These are phyloP conservation scores for Channa maculata DNA, from an alignment of 2,113 vertebrate genomes.

Conservation along the genomic window DNA sequence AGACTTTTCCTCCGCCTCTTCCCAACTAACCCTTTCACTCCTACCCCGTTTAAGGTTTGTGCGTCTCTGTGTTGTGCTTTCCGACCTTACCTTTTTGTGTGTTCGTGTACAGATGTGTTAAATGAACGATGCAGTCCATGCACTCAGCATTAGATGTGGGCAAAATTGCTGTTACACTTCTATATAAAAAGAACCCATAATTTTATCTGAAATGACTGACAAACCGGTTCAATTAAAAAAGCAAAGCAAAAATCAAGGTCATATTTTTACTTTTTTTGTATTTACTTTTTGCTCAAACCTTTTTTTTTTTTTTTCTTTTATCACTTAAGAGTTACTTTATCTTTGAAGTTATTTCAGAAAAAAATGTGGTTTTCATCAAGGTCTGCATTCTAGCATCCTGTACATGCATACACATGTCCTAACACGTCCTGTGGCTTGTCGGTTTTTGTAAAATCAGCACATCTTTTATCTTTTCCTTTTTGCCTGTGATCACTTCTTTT, in stretches of 20 bases:
- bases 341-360: no score
- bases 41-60: slow-evolving; percentile 99
- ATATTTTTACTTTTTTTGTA: no score
- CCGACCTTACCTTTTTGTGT: slow-evolving; percentile 24
- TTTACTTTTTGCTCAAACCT: no score
- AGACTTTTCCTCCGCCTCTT: slow-evolving; percentile 91
- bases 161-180: no score
- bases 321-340: no score
- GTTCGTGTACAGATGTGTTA: slow-evolving; percentile 33
- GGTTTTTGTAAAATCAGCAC: slow-evolving; percentile 31
- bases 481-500: neutral
- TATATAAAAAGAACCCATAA: no score
- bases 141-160: no score
- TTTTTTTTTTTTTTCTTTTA: no score
- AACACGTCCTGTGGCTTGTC: slow-evolving; percentile 10
- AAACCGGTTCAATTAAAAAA: no score
- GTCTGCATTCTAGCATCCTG: slow-evolving; percentile 1
- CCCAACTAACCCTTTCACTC: slow-evolving; percentile 98
- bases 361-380: no score
- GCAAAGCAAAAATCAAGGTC: no score
- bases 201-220: no score
- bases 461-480: slow-evolving; percentile 8
- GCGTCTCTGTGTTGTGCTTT: slow-evolving; percentile 74
- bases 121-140: neutral
- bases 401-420: slow-evolving; percentile 39